Percentiles rank a stretch among this genome's conserved stretches.
Evolutionary conservation across 2,888 invertebrate species (phyloP).

Genomic region (Drosophila prostipennis): DNA sequence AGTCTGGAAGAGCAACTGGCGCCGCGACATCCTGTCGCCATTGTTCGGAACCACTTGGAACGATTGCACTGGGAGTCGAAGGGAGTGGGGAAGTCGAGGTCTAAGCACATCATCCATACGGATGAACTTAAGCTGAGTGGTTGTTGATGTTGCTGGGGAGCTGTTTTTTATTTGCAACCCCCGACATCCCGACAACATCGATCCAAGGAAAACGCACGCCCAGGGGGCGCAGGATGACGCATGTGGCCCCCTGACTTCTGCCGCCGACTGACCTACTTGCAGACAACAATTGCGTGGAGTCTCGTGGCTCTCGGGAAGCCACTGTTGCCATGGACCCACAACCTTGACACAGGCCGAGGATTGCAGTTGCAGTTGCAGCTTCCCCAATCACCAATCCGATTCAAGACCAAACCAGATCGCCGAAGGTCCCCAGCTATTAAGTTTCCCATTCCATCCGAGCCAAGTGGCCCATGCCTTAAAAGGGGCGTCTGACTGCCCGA

Average conservation of each 20-base stretch:
- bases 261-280: slow-evolving; percentile 70
- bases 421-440: slow-evolving; percentile 49
- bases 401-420: slow-evolving; percentile 13
- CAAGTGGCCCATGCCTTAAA: slow-evolving; percentile 52
- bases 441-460: slow-evolving; percentile 2
- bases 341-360: slow-evolving; percentile 29
- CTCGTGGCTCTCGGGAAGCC: slow-evolving; percentile 1
- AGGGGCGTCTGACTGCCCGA: slow-evolving; percentile 48
- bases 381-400: background rate
- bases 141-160: slow-evolving; percentile 23
- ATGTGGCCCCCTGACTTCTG: slow-evolving; percentile 43
- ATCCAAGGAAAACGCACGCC: slow-evolving; percentile 60
- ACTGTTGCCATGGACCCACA: slow-evolving; percentile 14
- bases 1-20: slow-evolving; percentile 53
- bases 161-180: slow-evolving; percentile 49
- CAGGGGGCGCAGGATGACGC: slow-evolving; percentile 56
- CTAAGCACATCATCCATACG: slow-evolving; percentile 56
- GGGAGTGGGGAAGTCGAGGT: background rate
- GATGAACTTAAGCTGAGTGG: slow-evolving; percentile 52
- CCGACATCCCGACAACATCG: slow-evolving; percentile 33
- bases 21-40: slow-evolving; percentile 73
- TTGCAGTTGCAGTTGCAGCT: slow-evolving; percentile 11
- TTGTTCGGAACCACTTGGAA: slow-evolving; percentile 42
- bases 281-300: slow-evolving; percentile 26
- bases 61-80: slow-evolving; percentile 41